Evolutionary conservation across 2,797 vertebrate species (phyloP).

Genomic region (Eptatretus atami): DNA sequence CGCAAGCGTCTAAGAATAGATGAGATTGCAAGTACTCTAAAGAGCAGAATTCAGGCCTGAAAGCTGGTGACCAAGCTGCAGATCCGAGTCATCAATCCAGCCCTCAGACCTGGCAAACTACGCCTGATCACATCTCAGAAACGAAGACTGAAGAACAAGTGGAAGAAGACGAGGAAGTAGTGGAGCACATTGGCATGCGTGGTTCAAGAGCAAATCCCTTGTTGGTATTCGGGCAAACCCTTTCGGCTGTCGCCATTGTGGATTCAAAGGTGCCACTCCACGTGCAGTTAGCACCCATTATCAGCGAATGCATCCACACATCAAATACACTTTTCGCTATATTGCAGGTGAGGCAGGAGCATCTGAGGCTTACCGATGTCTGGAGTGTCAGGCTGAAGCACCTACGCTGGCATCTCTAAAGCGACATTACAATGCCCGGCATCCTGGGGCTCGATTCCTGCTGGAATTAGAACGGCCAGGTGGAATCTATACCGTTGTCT

Average conservation of each 20-base stretch:
- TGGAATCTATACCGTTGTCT: slow-evolving; percentile 74
- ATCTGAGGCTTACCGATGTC: slow-evolving; percentile 75
- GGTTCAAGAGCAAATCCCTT: no score
- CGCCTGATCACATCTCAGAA: not conserved
- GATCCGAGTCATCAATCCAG: no score
- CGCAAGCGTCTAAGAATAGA: slow-evolving; percentile 95
- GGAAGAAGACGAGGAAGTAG: slow-evolving; percentile 27
- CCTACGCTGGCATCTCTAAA: slow-evolving; percentile 76
- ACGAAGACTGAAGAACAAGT: slow-evolving; percentile 33
- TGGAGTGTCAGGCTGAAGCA: slow-evolving; percentile 91
- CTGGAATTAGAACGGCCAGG: slow-evolving; percentile 90
- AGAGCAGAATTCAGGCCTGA: slow-evolving; percentile 46
- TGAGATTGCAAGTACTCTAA: slow-evolving; percentile 90
- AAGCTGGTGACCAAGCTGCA: not conserved
- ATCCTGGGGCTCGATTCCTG: slow-evolving; percentile 89
- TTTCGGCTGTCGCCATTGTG: slow-evolving; percentile 98
- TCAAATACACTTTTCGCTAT: slow-evolving; percentile 97
- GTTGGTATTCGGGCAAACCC: slow-evolving; percentile 26
- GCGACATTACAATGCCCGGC: slow-evolving; percentile 85
- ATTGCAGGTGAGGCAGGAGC: slow-evolving; percentile 88
- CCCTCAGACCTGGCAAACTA: no score
- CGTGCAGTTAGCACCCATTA: slow-evolving; percentile 96
- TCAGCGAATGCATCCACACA: slow-evolving; percentile 94
- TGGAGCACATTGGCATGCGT: slow-evolving; percentile 12
- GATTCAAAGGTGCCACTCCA: slow-evolving; percentile 94